Base-by-base conservation (phyloP, 1,140 invertebrate genomes). In the Drosophila mauritiana region DNA sequence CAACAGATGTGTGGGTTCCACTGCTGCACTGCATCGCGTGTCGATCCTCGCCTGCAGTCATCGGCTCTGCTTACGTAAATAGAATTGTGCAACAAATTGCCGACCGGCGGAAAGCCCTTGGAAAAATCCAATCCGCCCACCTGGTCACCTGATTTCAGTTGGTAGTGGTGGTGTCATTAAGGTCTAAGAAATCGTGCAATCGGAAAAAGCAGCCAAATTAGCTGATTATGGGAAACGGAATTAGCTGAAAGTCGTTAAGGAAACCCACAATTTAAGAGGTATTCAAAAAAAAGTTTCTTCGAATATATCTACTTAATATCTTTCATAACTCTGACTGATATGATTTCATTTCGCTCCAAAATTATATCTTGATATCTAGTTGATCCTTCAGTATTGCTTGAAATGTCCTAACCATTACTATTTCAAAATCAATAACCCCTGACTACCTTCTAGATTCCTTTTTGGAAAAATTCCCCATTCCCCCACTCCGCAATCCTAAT, bases 1-100 rank as follows among this genome's bases (percentile, higher is more conserved):
- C 65, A 78, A 78, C 75, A 78, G 53, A 61, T 68, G 62, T 49
- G 46, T 62, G 73, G 73, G n/a, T 68, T 68, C 73, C 73, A 55
- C 52, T 34, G 58, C 46, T 57, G 59, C 48, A 27, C 51, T 25
- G 53, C 54, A 49, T 76, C 62, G 63, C 73, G 74, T 77, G 74
- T 42, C 52, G 17, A 62, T 73, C 49, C 63, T 39, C 20, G 72
- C 31, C 25, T 37, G 54, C 73, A 77, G 74, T 77, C 74, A 77
- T 25, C 39, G 64, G 56, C 42, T 77, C 55, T 77, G 74, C 64
- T 69, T 77, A 77, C 56, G 57, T 77, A 77, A 77, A 77, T 59
- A 77, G 17, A 74, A 74, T 52, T 61, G 68, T 53, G 68, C 70
- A 74, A 73, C 49, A 62, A 74, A 62, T 73, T 54, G 56, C 36